Evolutionary conservation across 2,113 vertebrate species (phyloP).

Genomic region (Caloenas nicobarica): DNA sequence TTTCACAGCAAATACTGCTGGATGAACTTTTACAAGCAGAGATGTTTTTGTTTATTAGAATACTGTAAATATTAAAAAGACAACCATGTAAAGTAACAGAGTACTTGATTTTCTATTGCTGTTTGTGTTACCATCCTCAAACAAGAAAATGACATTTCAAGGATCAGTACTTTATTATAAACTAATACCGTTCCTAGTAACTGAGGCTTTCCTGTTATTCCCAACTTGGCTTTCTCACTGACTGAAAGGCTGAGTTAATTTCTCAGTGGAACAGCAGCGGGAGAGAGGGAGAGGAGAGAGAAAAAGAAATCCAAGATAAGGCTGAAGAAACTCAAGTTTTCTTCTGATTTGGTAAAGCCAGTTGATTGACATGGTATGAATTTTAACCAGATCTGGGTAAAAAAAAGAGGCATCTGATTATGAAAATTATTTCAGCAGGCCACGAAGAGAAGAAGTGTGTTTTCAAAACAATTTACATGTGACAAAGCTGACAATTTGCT

Average conservation of each 20-base stretch:
- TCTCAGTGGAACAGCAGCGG: background rate
- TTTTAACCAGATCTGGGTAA: background rate
- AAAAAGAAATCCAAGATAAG: background rate
- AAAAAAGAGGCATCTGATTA: background rate
- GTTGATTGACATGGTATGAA: background rate
- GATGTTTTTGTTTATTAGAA: background rate
- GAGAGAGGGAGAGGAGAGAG: background rate
- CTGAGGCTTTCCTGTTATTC: conserved; percentile 15
- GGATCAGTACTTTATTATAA: conserved; percentile 24
- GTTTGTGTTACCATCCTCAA: conserved; percentile 13
- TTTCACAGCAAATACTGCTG: background rate
- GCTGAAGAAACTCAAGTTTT: background rate
- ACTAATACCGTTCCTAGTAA: conserved; percentile 21
- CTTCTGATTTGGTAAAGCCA: background rate
- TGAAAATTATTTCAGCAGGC: background rate
- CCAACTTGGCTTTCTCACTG: background rate
- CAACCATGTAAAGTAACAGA: background rate
- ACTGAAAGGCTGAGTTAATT: conserved; percentile 27
- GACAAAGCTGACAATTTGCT: background rate
- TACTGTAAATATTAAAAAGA: background rate
- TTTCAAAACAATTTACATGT: background rate
- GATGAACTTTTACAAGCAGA: background rate
- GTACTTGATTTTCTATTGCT: background rate
- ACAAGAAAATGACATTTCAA: conserved; percentile 6
- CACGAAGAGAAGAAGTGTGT: background rate